These are phyloP conservation scores for Venturia canescens DNA, from an alignment of 1,140 invertebrate genomes.

Conservation along the genomic window DNA sequence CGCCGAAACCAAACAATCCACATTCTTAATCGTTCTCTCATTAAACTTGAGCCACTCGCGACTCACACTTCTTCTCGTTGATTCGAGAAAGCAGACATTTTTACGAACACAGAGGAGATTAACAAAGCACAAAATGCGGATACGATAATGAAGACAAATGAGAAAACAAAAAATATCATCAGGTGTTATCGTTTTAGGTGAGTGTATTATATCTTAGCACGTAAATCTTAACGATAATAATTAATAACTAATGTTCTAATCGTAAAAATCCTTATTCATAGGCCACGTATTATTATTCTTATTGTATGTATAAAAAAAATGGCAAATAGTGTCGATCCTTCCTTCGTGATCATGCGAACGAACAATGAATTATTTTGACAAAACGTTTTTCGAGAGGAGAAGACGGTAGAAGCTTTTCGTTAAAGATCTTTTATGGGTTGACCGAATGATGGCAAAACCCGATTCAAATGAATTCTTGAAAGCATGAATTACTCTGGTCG, in stretches of 20 bases:
- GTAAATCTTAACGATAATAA: slow-evolving; percentile 68
- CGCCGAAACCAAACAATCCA: too few relatives aligned
- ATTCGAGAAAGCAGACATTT: slow-evolving; percentile 56
- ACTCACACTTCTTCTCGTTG: slow-evolving; percentile 31
- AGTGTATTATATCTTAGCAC: slow-evolving; percentile 68
- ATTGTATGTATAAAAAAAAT: slow-evolving; percentile 34
- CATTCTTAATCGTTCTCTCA: slow-evolving; percentile 13
- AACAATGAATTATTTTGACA: not conserved
- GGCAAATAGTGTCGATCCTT: slow-evolving; percentile 4
- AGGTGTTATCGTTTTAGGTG: slow-evolving; percentile 65
- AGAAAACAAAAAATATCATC: slow-evolving; percentile 60
- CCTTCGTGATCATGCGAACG: not conserved
- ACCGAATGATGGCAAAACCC: too few relatives aligned
- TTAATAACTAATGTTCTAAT: slow-evolving; percentile 67
- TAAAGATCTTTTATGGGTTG: too few relatives aligned
- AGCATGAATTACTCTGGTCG: too few relatives aligned
- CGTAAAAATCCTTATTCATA: slow-evolving; percentile 36
- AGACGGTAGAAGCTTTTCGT: too few relatives aligned
- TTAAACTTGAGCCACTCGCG: not conserved
- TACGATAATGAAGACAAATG: not conserved
- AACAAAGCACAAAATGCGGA: not conserved
- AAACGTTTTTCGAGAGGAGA: slow-evolving; percentile 16
- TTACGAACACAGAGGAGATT: slow-evolving; percentile 55
- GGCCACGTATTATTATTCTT: slow-evolving; percentile 31
- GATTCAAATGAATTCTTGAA: too few relatives aligned